Evolutionary conservation across 2,888 invertebrate species (phyloP), one percentile per base, ranked within the genome.

Genomic region (Melieria picta): DNA sequence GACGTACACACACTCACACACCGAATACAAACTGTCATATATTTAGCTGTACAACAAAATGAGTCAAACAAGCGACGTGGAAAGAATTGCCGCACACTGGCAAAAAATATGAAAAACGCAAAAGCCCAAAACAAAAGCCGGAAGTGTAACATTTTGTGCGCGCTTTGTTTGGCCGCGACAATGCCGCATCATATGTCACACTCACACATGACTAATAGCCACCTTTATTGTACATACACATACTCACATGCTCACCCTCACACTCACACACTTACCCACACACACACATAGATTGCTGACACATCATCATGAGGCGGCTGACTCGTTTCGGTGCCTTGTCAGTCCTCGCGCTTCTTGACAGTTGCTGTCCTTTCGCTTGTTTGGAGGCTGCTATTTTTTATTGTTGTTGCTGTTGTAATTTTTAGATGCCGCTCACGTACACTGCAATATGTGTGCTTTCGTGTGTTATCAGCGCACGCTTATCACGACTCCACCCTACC

Each of bases 381-480:
- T 13, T 30, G 58, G 30, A 30, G 30, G 4, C 58, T 58, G 16
- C 58, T 9, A 58, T 16, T 58, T 30, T 30, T 5, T 30, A 4
- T 46, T 69, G 46, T 56, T 62, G 56, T 45, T 43, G 47, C 48
- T 52, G 62, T 45, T 69, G 61, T 46, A 6, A 16, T 62, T 9
- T 13, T 62, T 7, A 10, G 6, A 76, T 76, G 74, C 76, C 65
- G 56, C 72, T 73, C 76, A 75, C 76, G 75, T 76, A 66, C 69
- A 69, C 55, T 71, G 30, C 30, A 30, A 30, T 30, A 30, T 30
- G 30, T 30, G 30, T 30, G 30, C 30, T 30, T 30, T 30, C 30
- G 30, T 30, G 73, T 76, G 75, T 76, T 76, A 76, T 76, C 75
- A 76, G 72, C 69, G 70, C 30, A 30, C 71, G 76, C 75, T 76